phyloP scores from a whole-genome alignment of 2,888 invertebrate genomes.

The Erebia epiphron region DNA sequence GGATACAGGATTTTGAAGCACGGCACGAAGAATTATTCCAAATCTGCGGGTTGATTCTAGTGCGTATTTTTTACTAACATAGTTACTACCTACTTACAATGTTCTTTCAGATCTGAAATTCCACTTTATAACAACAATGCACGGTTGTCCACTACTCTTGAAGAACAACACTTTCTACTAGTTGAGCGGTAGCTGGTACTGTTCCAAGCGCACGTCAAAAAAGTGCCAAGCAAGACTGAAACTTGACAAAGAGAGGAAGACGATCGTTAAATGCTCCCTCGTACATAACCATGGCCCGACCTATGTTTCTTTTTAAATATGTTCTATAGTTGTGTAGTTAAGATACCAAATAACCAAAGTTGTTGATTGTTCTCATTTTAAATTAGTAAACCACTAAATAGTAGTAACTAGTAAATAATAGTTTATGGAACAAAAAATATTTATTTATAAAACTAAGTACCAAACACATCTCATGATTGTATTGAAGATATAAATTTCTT shows the following conservation, averaged over 20 bases:
- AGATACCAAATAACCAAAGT: background rate
- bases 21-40: no score
- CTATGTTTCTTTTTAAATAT: constrained; percentile 15
- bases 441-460: no score
- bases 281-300: constrained; percentile 12
- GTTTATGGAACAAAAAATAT: no score
- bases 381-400: background rate
- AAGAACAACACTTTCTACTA: constrained; percentile 14
- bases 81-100: no score
- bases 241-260: constrained; percentile 2
- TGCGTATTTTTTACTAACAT: background rate
- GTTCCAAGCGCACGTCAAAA: constrained; percentile 7
- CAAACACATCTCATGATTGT: no score
- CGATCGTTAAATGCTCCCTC: constrained; percentile 1
- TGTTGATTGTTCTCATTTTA: background rate
- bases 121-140: constrained; percentile 17
- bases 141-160: constrained; percentile 10
- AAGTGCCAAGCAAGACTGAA: constrained; percentile 11
- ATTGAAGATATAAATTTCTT: no score
- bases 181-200: constrained; percentile 11
- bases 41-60: no score
- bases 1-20: no score
- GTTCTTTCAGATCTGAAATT: constrained; percentile 10
- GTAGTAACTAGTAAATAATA: no score
- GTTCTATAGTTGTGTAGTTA: no score